Conservation (phyloP, 2,888 invertebrate genomes). For the Escarpia spicata region DNA sequence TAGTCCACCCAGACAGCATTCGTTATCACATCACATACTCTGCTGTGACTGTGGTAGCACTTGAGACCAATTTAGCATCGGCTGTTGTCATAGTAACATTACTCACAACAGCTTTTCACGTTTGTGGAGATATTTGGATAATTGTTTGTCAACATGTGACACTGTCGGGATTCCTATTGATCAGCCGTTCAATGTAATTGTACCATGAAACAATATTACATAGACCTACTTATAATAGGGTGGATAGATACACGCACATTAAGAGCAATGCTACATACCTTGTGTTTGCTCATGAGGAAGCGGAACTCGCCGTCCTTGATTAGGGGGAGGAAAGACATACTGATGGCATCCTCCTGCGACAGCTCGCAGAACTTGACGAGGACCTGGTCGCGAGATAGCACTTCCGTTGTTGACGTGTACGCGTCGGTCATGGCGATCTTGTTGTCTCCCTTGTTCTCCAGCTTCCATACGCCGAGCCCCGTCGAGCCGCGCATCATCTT, state of each 20-base stretch:
- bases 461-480: conserved; percentile 38
- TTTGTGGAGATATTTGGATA: background rate
- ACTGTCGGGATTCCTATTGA: too few species aligned
- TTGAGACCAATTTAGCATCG: background rate
- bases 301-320: conserved; percentile 39
- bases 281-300: conserved; percentile 37
- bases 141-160: too few species aligned
- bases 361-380: conserved; percentile 36
- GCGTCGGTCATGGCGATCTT: conserved; percentile 38
- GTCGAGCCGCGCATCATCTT: conserved; percentile 42
- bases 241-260: background rate
- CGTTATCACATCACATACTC: background rate
- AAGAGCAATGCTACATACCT: background rate
- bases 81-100: background rate
- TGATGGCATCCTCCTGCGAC: conserved; percentile 40
- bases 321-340: conserved; percentile 42
- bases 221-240: background rate
- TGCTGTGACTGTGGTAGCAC: background rate
- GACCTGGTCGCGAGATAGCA: conserved; percentile 28
- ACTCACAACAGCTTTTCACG: background rate
- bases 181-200: background rate
- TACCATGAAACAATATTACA: background rate
- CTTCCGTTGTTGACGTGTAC: conserved; percentile 29
- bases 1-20: too few species aligned
- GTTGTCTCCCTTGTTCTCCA: conserved; percentile 35